Evolutionary conservation across 2,797 vertebrate genomes (phyloP).

Genomic region (Arrhamphus sclerolepis): DNA sequence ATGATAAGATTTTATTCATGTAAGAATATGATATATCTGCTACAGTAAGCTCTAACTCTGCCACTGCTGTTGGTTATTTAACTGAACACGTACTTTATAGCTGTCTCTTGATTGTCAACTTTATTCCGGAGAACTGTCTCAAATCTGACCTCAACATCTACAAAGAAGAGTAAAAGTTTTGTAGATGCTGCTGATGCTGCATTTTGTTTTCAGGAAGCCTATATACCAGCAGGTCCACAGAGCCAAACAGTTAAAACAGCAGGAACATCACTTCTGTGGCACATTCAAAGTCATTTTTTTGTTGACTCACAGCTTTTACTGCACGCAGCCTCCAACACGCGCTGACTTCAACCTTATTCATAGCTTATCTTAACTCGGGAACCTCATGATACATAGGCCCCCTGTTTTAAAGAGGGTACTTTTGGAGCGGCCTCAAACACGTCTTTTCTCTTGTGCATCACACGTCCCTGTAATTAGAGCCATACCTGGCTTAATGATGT

Average conservation of each 20-base stretch:
- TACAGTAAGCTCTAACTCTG: background rate
- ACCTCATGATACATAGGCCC: conserved; percentile 18
- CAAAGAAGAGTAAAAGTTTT: conserved; percentile 29
- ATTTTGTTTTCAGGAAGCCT: conserved; percentile 44
- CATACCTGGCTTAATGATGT: conserved; percentile 73
- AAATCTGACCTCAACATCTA: conserved; percentile 22
- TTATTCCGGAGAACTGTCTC: conserved; percentile 5
- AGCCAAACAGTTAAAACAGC: conserved; percentile 55
- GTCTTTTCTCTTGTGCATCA: conserved; percentile 36
- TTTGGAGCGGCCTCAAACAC: conserved; percentile 39
- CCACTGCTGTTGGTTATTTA: conserved; percentile 3
- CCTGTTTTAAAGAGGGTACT: conserved; percentile 24
- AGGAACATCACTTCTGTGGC: conserved; percentile 35
- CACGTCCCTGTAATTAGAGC: conserved; percentile 76
- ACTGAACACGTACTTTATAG: conserved; percentile 14
- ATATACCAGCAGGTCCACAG: conserved; percentile 63
- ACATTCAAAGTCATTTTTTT: conserved; percentile 47
- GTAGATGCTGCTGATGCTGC: conserved; percentile 52
- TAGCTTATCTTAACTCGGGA: conserved; percentile 30
- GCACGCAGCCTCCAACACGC: conserved; percentile 36
- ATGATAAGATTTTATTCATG: conserved; percentile 11
- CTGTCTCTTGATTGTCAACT: conserved; percentile 30
- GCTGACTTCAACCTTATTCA: conserved; percentile 41
- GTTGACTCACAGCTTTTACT: conserved; percentile 60
- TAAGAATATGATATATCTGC: conserved; percentile 10